Base-by-base conservation (phyloP, 2,888 invertebrate species). In the Pimpla rufipes region DNA sequence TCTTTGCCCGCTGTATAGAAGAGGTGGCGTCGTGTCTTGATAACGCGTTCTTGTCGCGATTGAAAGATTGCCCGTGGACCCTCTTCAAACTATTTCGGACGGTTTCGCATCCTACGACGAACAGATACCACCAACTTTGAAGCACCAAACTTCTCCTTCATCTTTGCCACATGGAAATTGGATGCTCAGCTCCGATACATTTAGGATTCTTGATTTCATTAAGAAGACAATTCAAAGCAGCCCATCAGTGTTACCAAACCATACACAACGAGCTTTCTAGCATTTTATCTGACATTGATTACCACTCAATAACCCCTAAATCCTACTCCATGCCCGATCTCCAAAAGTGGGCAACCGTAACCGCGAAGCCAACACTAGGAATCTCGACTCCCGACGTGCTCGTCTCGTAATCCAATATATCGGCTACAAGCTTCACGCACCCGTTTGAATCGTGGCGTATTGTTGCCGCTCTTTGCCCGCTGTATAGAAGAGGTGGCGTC, bases 331-430 rank as follows among this genome's bases (percentile, higher is more conserved):
- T n/a, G n/a, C n/a, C n/a, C n/a, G n/a, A n/a, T n/a, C n/a, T n/a
- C n/a, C n/a, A n/a, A n/a, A n/a, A n/a, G n/a, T n/a, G n/a, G n/a
- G n/a, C n/a, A n/a, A n/a, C n/a, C n/a, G n/a, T n/a, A n/a, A n/a
- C n/a, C n/a, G n/a, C n/a, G 11, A 6, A n/a, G 13, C n/a, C 29
- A 35, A 8, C 11, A 35, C 29, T 37, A 35, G 23, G 66, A 70
- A 70, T 55, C 55, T 21, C 35, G 40, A 40, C 70, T 52, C 42
- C 18, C 40, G 21, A 13, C 23, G 21, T 55, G 40, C 55, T 55
- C 55, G 40, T 55, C 55, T 55, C n/a, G 0, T 37, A 13, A 13
- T 52, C 70, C 70, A 70, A 70, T 70, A 55, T 52, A 70, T 55
- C 55, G 70, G 7, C 23, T 21, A 55, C 70, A 70, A 23, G 55